A percentile compares a stretch with the other conserved stretches of the same genome.
Evolutionary conservation across 2,113 vertebrate genomes (phyloP).

Genomic region (Steatornis caripensis): DNA sequence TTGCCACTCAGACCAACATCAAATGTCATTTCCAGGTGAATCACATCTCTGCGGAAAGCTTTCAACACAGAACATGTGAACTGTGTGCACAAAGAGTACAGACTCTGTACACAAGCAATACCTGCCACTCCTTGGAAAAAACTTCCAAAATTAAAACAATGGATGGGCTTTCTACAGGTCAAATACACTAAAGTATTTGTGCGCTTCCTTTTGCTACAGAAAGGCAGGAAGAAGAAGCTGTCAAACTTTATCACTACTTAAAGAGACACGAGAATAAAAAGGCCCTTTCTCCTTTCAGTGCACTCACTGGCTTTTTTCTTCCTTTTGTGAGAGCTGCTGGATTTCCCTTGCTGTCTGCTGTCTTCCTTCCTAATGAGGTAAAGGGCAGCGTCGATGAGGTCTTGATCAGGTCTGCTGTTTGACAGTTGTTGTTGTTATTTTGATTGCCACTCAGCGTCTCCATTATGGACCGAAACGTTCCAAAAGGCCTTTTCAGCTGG

Average conservation of each 20-base stretch:
- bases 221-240: background rate
- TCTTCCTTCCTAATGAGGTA: constrained; percentile 83
- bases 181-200: background rate
- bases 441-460: constrained; percentile 93
- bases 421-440: constrained; percentile 88
- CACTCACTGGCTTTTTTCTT: constrained; percentile 86
- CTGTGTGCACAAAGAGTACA: background rate
- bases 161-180: background rate
- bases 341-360: constrained; percentile 76
- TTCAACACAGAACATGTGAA: background rate
- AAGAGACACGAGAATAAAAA: background rate
- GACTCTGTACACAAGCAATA: background rate
- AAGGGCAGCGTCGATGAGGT: constrained; percentile 71
- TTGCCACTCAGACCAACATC: background rate
- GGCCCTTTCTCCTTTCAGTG: constrained; percentile 37
- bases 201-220: background rate
- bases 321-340: constrained; percentile 74
- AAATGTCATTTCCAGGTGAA: background rate
- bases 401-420: constrained; percentile 69
- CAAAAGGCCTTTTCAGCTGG: constrained; percentile 85
- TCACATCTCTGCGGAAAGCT: background rate
- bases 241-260: background rate
- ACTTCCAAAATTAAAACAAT: background rate
- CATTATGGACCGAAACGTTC: constrained; percentile 95
- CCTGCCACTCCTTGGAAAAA: background rate